These are phyloP conservation scores for Tethya wilhelma DNA, from an alignment of 37 sponge, comb jelly and placozoan genomes.

Conservation along the genomic window DNA sequence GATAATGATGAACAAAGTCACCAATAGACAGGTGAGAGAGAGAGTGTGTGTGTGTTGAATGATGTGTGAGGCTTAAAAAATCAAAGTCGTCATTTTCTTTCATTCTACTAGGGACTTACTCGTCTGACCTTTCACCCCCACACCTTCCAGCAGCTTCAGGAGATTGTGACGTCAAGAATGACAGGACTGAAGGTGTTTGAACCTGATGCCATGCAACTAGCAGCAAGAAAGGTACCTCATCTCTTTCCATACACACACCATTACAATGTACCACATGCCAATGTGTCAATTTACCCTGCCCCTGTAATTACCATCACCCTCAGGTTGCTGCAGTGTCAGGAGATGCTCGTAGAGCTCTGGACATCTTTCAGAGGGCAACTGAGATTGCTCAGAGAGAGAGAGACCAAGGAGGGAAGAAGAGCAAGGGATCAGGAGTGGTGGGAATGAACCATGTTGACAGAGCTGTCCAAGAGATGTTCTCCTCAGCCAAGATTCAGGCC, in stretches of 20 bases:
- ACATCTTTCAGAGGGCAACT: conserved; percentile 91
- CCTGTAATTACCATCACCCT: too few relatives aligned
- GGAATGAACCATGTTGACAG: conserved; percentile 58
- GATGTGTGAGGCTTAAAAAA: too few relatives aligned
- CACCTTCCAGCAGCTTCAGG: conserved; percentile 88
- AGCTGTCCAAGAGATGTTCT: conserved; percentile 83
- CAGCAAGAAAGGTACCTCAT: conserved; percentile 93
- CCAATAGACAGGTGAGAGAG: too few relatives aligned
- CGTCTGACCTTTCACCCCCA: conserved; percentile 94
- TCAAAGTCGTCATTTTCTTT: too few relatives aligned
- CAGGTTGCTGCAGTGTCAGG: conserved; percentile 92
- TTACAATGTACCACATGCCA: too few relatives aligned
- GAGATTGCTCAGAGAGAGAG: conserved; percentile 63
- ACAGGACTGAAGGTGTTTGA: conserved; percentile 80
- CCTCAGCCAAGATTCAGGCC: conserved; percentile 76
- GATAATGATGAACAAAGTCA: too few relatives aligned
- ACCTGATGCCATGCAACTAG: conserved; percentile 87
- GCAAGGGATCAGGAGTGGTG: conserved; percentile 36
- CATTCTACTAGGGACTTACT: conserved; percentile 97
- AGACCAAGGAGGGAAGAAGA: not conserved
- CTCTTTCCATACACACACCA: too few relatives aligned
- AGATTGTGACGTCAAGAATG: conserved; percentile 85
- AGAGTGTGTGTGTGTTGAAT: too few relatives aligned
- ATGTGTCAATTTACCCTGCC: too few relatives aligned
- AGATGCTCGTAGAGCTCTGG: conserved; percentile 93